Evolutionary conservation across 2,888 invertebrate species (phyloP).

Genomic region (Diarsia mendica): DNA sequence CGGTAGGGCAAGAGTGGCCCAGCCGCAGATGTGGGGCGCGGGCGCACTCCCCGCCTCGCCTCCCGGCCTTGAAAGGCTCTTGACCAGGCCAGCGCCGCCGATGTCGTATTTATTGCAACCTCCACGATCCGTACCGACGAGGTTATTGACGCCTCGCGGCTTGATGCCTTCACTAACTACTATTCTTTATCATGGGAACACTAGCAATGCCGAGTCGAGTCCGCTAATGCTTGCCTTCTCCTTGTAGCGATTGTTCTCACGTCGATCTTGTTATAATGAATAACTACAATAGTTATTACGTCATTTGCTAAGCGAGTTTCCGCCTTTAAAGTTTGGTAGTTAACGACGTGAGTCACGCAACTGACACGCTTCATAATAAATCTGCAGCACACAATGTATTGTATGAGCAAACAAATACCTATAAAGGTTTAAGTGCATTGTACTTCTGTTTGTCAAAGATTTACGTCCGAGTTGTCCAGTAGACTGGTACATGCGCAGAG

Average conservation of each 20-base stretch:
- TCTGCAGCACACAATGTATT: conserved; percentile 75
- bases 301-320: conserved; percentile 87
- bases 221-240: conserved; percentile 81
- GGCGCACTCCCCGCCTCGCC: conserved; percentile 87
- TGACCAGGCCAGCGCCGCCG: conserved; percentile 89
- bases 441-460: conserved; percentile 69
- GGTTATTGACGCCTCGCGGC: conserved; percentile 88
- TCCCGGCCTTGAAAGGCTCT: conserved; percentile 90
- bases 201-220: conserved; percentile 72
- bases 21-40: conserved; percentile 86
- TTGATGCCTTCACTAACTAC: conserved; percentile 76
- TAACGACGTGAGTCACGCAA: conserved; percentile 88
- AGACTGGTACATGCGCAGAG: conserved; percentile 47
- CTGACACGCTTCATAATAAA: conserved; percentile 82
- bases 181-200: conserved; percentile 83
- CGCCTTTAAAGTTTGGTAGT: conserved; percentile 87
- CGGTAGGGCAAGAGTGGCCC: conserved; percentile 81
- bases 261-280: conserved; percentile 87
- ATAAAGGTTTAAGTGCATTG: conserved; percentile 72
- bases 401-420: conserved; percentile 66
- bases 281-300: conserved; percentile 89
- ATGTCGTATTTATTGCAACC: conserved; percentile 90
- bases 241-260: conserved; percentile 88
- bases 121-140: conserved; percentile 89
- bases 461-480: conserved; percentile 43